A percentile compares a stretch with the other conserved stretches of the same genome.
Evolutionary conservation across 2,888 invertebrate species (phyloP).

Genomic region (Drosophila ezoana): DNA sequence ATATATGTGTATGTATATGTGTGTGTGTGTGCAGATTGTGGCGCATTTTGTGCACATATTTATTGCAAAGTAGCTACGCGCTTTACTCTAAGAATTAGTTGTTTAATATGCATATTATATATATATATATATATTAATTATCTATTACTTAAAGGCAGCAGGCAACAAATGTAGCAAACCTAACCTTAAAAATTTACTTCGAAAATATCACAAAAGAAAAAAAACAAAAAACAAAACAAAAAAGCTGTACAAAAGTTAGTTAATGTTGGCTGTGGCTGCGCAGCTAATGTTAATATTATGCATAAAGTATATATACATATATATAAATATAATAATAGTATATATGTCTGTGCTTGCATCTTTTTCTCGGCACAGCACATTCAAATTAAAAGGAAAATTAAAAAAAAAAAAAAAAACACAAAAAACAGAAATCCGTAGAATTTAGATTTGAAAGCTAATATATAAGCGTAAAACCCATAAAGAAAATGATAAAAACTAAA

Average conservation of each 20-base stretch:
- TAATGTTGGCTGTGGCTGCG: conserved; percentile 65
- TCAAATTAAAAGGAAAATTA: conserved; percentile 51
- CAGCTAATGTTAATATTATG: conserved; percentile 60
- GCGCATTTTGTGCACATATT: conserved; percentile 70
- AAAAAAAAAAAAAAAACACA: conserved; percentile 21
- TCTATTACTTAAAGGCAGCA: conserved; percentile 68
- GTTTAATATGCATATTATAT: conserved; percentile 63
- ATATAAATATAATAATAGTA: conserved; percentile 41
- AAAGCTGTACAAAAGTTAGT: conserved; percentile 80
- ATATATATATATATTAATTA: conserved; percentile 39
- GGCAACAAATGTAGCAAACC: conserved; percentile 70
- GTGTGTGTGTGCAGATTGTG: conserved; percentile 49
- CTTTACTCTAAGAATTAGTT: conserved; percentile 62
- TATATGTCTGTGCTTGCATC: conserved; percentile 72
- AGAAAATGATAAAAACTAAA: conserved; percentile 28
- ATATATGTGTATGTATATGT: conserved; percentile 28
- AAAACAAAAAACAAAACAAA: conserved; percentile 38
- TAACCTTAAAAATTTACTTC: conserved; percentile 66
- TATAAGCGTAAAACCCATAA: conserved; percentile 59
- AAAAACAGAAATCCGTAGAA: conserved; percentile 62
- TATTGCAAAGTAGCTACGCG: conserved; percentile 70
- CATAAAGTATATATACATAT: conserved; percentile 56
- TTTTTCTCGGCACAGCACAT: conserved; percentile 67
- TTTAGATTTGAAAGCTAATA: conserved; percentile 66
- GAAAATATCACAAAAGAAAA: conserved; percentile 62